Evolutionary conservation across 2,888 invertebrate genomes (phyloP), one percentile per base, ranked within the genome.

Genomic region (Cataglyphis livida): DNA sequence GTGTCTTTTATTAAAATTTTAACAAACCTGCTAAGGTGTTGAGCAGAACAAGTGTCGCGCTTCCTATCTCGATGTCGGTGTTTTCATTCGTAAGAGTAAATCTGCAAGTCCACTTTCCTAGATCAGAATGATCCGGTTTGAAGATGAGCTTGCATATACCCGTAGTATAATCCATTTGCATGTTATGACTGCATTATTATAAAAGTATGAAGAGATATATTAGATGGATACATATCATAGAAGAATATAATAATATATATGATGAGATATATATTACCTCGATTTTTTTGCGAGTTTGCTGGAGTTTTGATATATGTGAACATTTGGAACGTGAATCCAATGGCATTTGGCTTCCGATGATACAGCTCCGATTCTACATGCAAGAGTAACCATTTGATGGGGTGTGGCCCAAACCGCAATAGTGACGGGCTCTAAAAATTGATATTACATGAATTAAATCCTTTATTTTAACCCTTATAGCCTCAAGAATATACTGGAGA

Each of bases 41-140:
- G 44, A 94, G 82, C 9, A 94, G 87, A 70, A 93, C 78, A n/a
- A 94, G 86, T 0, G 93, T 90, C 4, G 93, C 93, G 73, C 90
- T 92, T 74, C 94, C 94, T 48, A 94, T 83, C 57, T 92, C 93
- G 38, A 90, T 84, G 7, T 91, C 88, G 4, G 88, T 86, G 15
- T 90, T 84, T 48, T 89, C 87, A 62, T 86, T 88, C 1, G 81
- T 41, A 3, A 92, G 44, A 4, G 91, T 88, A 68, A 94, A 94
- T 84, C 86, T 92, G 65, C 94, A 94, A n/a, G 86, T 91, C 94
- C 94, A 94, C 38, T 91, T 88, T 7, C 94, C 94, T n/a, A 94
- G 87, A 86, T 94, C 94, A 35, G 90, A 84, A 41, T 91, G 88
- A 62, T 91, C 91, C 0, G 94, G 93, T 74, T 91, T 92, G 64